A percentile compares a stretch with the other conserved stretches of the same genome.
Evolutionary conservation across 2,797 vertebrate genomes (phyloP).

Genomic region (Chaunax sp.): DNA sequence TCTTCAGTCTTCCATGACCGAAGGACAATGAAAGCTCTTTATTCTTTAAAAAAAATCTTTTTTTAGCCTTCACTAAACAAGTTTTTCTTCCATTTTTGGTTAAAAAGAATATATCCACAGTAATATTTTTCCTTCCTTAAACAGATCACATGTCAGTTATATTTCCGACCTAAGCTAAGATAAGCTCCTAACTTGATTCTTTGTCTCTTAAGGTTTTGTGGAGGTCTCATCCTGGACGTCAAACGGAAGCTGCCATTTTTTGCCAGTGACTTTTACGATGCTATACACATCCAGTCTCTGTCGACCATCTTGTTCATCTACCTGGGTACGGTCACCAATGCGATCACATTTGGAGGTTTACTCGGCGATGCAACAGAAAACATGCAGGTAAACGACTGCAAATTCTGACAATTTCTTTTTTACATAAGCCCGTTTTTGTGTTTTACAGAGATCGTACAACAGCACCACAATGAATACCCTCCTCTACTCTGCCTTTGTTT

Average conservation of each 20-base stretch:
- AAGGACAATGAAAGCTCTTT: conserved; percentile 2
- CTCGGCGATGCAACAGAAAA: conserved; percentile 97
- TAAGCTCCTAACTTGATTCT: not conserved
- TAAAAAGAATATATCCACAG: too few species aligned
- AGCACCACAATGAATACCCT: too few species aligned
- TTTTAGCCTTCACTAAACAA: not conserved
- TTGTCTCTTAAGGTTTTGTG: conserved; percentile 88
- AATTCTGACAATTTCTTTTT: not conserved
- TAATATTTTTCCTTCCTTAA: not conserved
- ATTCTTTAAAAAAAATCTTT: not conserved
- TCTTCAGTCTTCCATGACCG: not conserved
- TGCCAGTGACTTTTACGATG: conserved; percentile 95
- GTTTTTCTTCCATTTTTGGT: not conserved
- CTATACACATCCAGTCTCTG: conserved; percentile 94
- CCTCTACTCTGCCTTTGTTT: too few species aligned
- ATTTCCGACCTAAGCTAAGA: not conserved
- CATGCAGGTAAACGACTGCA: conserved; percentile 90
- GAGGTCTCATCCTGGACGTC: conserved; percentile 93
- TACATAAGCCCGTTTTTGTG: too few species aligned
- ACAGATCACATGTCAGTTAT: not conserved
- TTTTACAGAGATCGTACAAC: too few species aligned
- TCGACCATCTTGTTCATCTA: conserved; percentile 98
- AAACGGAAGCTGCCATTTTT: conserved; percentile 96
- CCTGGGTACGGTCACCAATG: conserved; percentile 96
- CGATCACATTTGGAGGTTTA: conserved; percentile 97